phyloP scores from a whole-genome alignment of 2,113 vertebrate genomes.

The Plestiodon gilberti region DNA sequence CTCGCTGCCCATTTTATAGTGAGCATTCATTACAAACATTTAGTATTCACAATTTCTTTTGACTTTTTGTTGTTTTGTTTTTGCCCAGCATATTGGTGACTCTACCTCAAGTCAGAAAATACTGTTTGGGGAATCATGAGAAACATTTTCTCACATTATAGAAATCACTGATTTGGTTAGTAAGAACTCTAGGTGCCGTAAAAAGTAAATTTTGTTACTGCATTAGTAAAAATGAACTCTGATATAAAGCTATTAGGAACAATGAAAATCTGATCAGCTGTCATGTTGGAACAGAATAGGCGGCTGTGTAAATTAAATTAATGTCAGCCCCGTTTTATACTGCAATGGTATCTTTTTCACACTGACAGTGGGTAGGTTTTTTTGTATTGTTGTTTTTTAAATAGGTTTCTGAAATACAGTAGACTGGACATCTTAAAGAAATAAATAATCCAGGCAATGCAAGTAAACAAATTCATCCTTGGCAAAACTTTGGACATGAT shows the following conservation, averaged over 20 bases:
- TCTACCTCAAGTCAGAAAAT: conserved; percentile 13
- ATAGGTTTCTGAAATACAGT: not conserved
- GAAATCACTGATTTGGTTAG: conserved; percentile 14
- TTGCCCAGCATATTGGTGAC: conserved; percentile 8
- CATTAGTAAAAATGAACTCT: conserved; percentile 39
- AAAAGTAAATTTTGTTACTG: conserved; percentile 26
- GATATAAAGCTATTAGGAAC: conserved; percentile 13
- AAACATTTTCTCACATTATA: conserved; percentile 7
- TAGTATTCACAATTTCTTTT: conserved; percentile 23
- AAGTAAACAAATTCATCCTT: too few relatives aligned
- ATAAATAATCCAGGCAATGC: too few relatives aligned
- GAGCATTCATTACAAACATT: too few relatives aligned
- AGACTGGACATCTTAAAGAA: not conserved
- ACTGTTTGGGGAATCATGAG: conserved; percentile 16
- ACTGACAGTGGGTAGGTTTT: not conserved
- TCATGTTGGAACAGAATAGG: conserved; percentile 13
- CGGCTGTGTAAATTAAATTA: conserved; percentile 12
- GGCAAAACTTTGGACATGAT: not conserved
- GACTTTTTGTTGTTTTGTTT: conserved; percentile 29
- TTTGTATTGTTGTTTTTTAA: not conserved
- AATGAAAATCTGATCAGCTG: conserved; percentile 29
- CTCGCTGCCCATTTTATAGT: too few relatives aligned
- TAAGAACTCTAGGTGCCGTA: conserved; percentile 3
- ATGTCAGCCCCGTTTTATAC: not conserved
- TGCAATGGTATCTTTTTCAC: not conserved